Percentiles rank a stretch among this genome's conserved stretches.
phyloP scores from a whole-genome alignment of 2,797 vertebrate species.

The Syngnathus rostellatus region DNA sequence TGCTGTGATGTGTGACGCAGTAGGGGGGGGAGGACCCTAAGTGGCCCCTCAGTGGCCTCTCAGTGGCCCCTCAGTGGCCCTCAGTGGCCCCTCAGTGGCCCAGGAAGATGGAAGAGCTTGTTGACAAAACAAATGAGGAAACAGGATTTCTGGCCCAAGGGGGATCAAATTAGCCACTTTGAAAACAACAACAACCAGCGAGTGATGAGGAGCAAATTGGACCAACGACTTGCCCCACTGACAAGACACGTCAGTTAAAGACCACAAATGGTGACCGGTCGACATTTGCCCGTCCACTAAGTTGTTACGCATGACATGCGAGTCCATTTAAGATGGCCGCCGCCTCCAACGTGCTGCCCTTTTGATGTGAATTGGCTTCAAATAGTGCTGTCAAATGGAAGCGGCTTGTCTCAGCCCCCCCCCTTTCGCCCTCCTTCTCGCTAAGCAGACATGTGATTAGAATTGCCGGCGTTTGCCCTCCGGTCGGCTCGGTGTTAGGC shows the following conservation, averaged over 20 bases:
- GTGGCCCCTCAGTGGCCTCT: too few species aligned
- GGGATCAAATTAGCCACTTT: constrained; percentile 22
- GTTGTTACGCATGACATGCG: constrained; percentile 20
- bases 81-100: too few species aligned
- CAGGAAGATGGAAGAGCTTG: background rate
- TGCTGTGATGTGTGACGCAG: background rate
- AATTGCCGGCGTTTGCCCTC: constrained; percentile 44
- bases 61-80: too few species aligned
- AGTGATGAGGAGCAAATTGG: background rate
- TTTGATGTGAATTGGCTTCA: background rate
- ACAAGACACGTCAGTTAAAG: too few species aligned
- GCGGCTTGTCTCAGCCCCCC: background rate
- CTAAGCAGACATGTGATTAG: constrained; percentile 64
- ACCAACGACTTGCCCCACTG: too few species aligned
- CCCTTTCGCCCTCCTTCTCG: constrained; percentile 32
- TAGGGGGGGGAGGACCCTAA: too few species aligned
- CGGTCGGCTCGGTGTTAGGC: constrained; percentile 34
- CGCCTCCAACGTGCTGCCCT: background rate
- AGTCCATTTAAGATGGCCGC: constrained; percentile 17
- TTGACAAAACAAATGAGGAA: constrained; percentile 37
- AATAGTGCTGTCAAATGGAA: background rate
- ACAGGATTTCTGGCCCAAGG: constrained; percentile 13
- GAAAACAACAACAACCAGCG: constrained; percentile 17
- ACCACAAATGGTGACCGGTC: background rate
- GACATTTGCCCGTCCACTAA: background rate